Percentiles rank a stretch among this genome's conserved stretches.
These are phyloP conservation scores for Cheiracanthium punctorium DNA, from an alignment of 2,888 invertebrate genomes.

Conservation along the genomic window DNA sequence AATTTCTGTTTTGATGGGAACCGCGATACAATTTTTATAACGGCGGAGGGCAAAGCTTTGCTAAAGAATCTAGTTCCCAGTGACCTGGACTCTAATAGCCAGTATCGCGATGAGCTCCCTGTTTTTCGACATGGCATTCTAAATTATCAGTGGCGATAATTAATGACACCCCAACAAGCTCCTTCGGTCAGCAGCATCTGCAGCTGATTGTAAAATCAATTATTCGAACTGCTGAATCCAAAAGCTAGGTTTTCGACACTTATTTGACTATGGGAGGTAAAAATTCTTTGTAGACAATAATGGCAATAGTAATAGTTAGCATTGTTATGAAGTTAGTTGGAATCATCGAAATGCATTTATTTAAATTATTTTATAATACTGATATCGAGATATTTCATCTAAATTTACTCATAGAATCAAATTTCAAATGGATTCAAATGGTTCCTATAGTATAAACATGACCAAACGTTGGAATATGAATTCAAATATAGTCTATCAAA, in stretches of 20 bases:
- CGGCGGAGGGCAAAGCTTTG: not conserved
- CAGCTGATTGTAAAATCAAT: slow-evolving; percentile 33
- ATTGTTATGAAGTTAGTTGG: no score
- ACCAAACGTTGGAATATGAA: no score
- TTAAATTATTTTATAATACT: no score
- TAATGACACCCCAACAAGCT: slow-evolving; percentile 23
- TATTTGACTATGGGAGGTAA: not conserved
- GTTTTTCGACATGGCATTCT: slow-evolving; percentile 12
- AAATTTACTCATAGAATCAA: no score
- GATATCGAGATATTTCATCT: no score
- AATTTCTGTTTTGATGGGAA: not conserved
- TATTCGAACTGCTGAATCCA: slow-evolving; percentile 19
- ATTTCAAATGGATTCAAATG: no score
- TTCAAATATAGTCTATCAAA: no score
- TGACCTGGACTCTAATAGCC: slow-evolving; percentile 1
- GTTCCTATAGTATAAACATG: no score
- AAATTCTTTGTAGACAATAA: slow-evolving; percentile 19
- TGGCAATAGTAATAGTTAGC: no score
- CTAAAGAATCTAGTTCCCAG: not conserved
- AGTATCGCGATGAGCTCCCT: not conserved
- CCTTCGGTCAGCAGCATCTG: slow-evolving; percentile 30
- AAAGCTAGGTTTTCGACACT: slow-evolving; percentile 20
- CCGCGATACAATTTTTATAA: not conserved
- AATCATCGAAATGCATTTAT: no score
- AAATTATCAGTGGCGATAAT: slow-evolving; percentile 23